Evolutionary conservation across 1,140 invertebrate genomes (phyloP), one percentile per base, ranked within the genome.

Genomic region (Paraescarpia echinospica): DNA sequence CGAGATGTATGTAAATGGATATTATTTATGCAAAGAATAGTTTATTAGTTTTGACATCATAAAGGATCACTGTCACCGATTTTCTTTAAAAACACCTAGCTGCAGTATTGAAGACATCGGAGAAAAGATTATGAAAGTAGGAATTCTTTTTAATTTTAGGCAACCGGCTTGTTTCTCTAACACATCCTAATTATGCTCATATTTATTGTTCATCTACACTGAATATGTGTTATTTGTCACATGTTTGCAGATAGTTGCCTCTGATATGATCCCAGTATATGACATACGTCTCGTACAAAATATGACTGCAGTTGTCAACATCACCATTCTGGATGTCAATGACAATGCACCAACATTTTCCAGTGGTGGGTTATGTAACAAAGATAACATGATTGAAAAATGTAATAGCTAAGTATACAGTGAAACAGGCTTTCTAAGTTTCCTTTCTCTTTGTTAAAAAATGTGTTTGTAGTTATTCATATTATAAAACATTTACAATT

Each of bases 281-380:
- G 35, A 34, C 35, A 90, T 2, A 35, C 12, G 35, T 90, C 6
- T 90, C 33, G 33, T 34, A 90, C 35, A 90, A 12, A 90, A 90
- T 35, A 31, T 35, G 35, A 34, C 89, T 12, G 89, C 89, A 14
- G 18, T 90, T 34, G 89, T 90, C 35, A 48, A 48, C 41, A 91
- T 91, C 34, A 91, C 91, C 41, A 48, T 91, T 12, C 18, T 33
- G 1, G 91, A 91, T 48, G 18, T 91, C 91, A 91, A 91, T 33
- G 91, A 91, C 41, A 91, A 91, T 59, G 91, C 91, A 22, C 91
- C 91, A 48, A 59, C 33, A 59, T 91, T 91, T 91, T 41, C 48
- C 34, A 34, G 18, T 41, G 91, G 48, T 91, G 41, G 48, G 34
- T 34, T 33, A 2, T 5, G 14, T 34, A 31, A 33, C 27, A 6